Evolutionary conservation across 2,113 vertebrate genomes (phyloP).

Genomic region (Archilochus colubris): DNA sequence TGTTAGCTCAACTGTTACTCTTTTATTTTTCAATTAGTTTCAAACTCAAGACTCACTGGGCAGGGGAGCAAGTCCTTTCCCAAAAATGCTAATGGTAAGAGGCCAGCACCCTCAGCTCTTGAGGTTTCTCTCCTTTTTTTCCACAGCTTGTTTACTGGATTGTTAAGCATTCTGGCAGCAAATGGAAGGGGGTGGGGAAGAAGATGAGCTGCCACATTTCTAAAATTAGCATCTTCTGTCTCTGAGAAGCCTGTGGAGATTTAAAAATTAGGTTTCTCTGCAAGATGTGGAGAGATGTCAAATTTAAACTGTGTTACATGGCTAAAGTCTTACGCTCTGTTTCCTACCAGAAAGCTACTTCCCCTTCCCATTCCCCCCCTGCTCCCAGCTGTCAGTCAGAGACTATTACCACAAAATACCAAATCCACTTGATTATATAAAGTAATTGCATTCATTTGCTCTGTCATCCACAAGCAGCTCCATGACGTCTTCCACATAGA

Average conservation of each 20-base stretch:
- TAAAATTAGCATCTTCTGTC: conserved; percentile 73
- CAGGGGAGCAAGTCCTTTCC: not conserved
- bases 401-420: not conserved
- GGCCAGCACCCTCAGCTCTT: not conserved
- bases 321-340: not conserved
- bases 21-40: conserved; percentile 15
- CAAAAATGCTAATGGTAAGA: not conserved
- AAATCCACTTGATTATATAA: not conserved
- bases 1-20: not conserved
- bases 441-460: not conserved
- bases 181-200: conserved; percentile 51
- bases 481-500: not conserved
- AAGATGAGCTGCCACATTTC: conserved; percentile 60
- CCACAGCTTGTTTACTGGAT: conserved; percentile 56
- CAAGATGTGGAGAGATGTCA: conserved; percentile 33
- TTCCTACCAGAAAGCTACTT: not conserved
- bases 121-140: not conserved
- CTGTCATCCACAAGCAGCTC: not conserved
- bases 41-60: not conserved
- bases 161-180: conserved; percentile 65
- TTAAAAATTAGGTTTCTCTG: conserved; percentile 59
- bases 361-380: not conserved
- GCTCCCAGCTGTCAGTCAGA: not conserved
- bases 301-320: not conserved
- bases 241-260: conserved; percentile 64